phyloP scores from a whole-genome alignment of 2,888 invertebrate species.

The Cataglyphis albicans region DNA sequence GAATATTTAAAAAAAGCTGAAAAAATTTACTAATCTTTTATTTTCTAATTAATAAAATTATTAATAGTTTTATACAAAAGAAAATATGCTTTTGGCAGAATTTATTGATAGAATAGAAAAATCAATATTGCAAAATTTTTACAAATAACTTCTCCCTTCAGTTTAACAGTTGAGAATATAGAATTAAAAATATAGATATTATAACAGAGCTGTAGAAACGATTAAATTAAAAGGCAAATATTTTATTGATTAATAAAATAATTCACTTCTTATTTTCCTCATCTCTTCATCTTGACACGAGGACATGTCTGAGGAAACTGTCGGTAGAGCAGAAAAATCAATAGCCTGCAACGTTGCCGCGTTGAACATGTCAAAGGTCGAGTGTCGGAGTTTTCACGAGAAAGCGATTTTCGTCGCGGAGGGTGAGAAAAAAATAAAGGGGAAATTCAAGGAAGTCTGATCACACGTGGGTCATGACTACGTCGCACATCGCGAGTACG shows the following conservation, averaged over 20 bases:
- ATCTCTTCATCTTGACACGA: not conserved
- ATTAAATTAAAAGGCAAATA: not conserved
- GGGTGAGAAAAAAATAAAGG: constrained; percentile 70
- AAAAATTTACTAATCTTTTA: not conserved
- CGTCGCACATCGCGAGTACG: constrained; percentile 66
- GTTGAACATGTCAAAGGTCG: constrained; percentile 11
- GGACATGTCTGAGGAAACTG: not conserved
- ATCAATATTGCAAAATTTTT: not conserved
- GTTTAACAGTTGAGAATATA: not conserved
- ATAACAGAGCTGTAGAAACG: not conserved
- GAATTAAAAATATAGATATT: not conserved
- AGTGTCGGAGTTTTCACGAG: constrained; percentile 62
- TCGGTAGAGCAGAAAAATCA: constrained; percentile 75
- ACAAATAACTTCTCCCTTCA: not conserved
- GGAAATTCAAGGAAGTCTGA: constrained; percentile 54
- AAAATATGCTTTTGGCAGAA: not conserved
- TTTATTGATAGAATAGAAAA: not conserved
- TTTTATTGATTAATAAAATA: constrained; percentile 17
- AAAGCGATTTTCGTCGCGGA: constrained; percentile 72
- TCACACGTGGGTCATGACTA: constrained; percentile 73
- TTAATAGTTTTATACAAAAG: not conserved
- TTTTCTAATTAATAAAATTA: not conserved
- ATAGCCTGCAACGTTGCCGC: constrained; percentile 69
- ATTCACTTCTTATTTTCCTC: not conserved
- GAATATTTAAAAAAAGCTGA: not conserved